Evolutionary conservation across 2,113 vertebrate genomes (phyloP).

Genomic region (Cavia porcellus): DNA sequence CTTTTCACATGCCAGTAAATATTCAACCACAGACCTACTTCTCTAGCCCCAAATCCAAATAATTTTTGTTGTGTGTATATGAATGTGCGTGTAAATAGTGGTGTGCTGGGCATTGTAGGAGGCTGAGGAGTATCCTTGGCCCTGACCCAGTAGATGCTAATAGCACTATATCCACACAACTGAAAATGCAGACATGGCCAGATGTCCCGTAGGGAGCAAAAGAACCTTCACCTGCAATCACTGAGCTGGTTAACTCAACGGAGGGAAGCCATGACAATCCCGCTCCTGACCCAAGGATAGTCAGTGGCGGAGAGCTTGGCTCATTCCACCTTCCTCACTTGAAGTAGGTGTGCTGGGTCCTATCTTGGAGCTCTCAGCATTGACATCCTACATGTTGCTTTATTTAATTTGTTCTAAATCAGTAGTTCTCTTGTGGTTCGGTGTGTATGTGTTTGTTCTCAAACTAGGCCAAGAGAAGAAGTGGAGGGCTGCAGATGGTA

Average conservation of each 20-base stretch:
- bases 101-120: not conserved
- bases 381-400: constrained; percentile 86
- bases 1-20: not conserved
- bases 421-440: constrained; percentile 75
- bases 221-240: not conserved
- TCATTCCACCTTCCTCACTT: not conserved
- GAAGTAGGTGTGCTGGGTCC: constrained; percentile 82
- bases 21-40: not conserved
- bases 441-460: constrained; percentile 79
- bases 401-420: constrained; percentile 88
- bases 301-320: not conserved
- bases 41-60: not conserved
- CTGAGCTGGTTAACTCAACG: not conserved
- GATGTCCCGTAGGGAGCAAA: not conserved
- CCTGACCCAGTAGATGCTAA: not conserved
- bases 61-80: not conserved
- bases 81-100: not conserved
- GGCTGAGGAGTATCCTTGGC: not conserved
- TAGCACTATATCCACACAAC: not conserved
- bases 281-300: not conserved
- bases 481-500: constrained; percentile 56
- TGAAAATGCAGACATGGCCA: not conserved
- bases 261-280: not conserved
- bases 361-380: constrained; percentile 79
- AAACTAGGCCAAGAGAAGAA: constrained; percentile 81